These are phyloP conservation scores for Automeris io DNA, from an alignment of 2,888 invertebrate genomes.

Conservation along the genomic window DNA sequence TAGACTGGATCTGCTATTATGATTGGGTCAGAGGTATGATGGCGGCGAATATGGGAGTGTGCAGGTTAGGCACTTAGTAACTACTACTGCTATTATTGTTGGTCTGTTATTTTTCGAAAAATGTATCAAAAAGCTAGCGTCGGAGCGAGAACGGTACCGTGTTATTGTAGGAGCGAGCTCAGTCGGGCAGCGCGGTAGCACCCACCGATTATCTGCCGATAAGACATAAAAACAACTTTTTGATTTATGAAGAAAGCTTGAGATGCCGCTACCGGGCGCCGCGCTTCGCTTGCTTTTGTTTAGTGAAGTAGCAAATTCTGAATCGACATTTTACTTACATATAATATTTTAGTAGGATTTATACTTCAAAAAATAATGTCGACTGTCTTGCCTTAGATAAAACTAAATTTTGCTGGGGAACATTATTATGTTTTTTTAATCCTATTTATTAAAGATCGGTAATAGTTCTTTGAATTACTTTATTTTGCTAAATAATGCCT, in stretches of 20 bases:
- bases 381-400: no score
- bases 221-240: conserved; percentile 72
- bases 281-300: conserved; percentile 27
- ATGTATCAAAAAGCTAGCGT: conserved; percentile 56
- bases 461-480: no score
- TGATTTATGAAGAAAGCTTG: conserved; percentile 73
- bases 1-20: no score
- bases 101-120: conserved; percentile 55
- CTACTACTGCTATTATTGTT: no score
- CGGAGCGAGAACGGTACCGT: conserved; percentile 29
- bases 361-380: no score
- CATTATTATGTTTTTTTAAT: no score
- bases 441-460: no score
- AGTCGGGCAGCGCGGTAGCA: conserved; percentile 53
- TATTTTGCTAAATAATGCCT: no score
- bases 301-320: conserved; percentile 35
- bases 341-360: no score
- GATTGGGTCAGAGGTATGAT: conserved; percentile 34
- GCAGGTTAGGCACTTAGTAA: conserved; percentile 33
- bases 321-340: conserved; percentile 5
- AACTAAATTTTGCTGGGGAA: no score
- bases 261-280: conserved; percentile 63
- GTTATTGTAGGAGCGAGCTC: conserved; percentile 21
- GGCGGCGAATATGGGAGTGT: no score
- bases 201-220: conserved; percentile 70